phyloP scores from a whole-genome alignment of 2,888 invertebrate species.

The Torymus tubicola region DNA sequence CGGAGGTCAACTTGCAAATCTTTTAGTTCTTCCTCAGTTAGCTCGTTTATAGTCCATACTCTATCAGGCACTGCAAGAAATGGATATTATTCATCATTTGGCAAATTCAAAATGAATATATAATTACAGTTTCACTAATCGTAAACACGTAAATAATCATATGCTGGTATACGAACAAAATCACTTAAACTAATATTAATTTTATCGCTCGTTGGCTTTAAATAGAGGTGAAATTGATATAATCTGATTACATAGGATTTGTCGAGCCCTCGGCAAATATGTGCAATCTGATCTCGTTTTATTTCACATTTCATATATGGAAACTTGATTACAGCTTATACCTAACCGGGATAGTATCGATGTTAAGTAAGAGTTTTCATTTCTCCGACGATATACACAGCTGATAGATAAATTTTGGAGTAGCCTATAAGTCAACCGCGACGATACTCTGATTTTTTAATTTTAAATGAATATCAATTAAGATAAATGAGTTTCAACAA shows the following conservation, averaged over 20 bases:
- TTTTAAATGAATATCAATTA: no score
- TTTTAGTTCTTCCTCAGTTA: conserved; percentile 80
- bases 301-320: conserved; percentile 52
- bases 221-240: conserved; percentile 31
- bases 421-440: neutral
- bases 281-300: conserved; percentile 47
- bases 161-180: neutral
- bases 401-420: no score
- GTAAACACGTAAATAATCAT: neutral
- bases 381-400: neutral
- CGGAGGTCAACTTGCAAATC: conserved; percentile 79
- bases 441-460: no score
- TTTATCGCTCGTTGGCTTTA: neutral
- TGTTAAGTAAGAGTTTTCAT: conserved; percentile 44
- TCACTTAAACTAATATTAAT: neutral
- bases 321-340: conserved; percentile 39
- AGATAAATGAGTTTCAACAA: no score
- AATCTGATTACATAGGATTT: conserved; percentile 23
- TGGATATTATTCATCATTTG: neutral
- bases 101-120: neutral
- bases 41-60: conserved; percentile 85
- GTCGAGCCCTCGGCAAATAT: conserved; percentile 16
- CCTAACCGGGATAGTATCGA: neutral
- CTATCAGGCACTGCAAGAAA: conserved; percentile 82
- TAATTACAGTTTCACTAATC: no score